phyloP scores from a whole-genome alignment of 2,113 vertebrate genomes.

The Corvus moneduloides region DNA sequence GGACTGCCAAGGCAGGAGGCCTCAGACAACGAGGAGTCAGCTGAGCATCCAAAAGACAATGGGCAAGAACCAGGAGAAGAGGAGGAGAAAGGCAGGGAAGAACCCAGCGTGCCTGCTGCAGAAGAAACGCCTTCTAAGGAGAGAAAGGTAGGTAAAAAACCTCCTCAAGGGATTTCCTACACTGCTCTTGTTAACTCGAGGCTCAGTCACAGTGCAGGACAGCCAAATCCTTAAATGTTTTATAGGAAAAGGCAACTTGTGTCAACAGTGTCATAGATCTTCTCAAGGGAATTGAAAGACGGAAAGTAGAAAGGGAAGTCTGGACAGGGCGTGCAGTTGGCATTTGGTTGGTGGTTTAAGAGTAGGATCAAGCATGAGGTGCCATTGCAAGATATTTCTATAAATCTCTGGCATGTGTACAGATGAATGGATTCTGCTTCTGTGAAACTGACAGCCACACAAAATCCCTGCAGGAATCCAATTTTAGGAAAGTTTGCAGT shows the following conservation, averaged over 20 bases:
- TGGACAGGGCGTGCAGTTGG: neutral
- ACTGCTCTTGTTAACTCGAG: neutral
- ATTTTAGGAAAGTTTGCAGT: accelerated
- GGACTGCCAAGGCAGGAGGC: neutral
- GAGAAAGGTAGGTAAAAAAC: neutral
- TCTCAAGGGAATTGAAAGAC: neutral
- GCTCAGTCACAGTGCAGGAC: neutral
- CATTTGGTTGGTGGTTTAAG: neutral
- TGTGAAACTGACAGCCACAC: neutral
- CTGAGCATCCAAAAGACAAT: neutral
- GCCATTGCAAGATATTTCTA: neutral
- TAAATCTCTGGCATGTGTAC: neutral
- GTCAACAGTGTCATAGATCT: neutral
- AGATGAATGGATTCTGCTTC: neutral
- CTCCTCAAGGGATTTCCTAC: neutral
- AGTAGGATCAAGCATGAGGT: neutral
- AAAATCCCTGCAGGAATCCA: neutral
- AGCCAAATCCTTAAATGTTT: neutral
- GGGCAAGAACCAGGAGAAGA: neutral
- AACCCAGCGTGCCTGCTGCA: neutral
- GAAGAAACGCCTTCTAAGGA: neutral
- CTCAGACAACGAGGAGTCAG: accelerated
- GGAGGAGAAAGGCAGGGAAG: neutral
- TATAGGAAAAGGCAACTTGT: neutral
- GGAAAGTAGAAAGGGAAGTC: neutral